Percentiles rank a stretch among this genome's conserved stretches.
These are phyloP conservation scores for Grallaria varia DNA, from an alignment of 2,113 vertebrate genomes.

Conservation along the genomic window DNA sequence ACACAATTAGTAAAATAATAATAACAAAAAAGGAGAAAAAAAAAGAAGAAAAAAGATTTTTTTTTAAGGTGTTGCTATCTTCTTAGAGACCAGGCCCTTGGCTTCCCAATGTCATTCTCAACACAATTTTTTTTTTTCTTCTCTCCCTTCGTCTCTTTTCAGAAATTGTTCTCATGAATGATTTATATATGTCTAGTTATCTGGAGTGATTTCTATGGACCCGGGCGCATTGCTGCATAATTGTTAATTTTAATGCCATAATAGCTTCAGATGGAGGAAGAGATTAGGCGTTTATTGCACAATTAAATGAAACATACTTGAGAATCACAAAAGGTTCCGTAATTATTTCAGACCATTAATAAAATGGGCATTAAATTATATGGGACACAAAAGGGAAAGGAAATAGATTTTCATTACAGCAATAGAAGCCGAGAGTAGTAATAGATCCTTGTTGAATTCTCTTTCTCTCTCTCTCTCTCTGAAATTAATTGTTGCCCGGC, in stretches of 20 bases:
- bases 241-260: constrained; percentile 99
- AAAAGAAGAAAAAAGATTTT: constrained; percentile 52
- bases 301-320: constrained; percentile 99
- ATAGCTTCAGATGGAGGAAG: constrained; percentile 99
- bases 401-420: constrained; percentile 99
- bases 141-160: constrained; percentile 88
- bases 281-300: constrained; percentile 99
- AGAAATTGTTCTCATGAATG: constrained; percentile 99
- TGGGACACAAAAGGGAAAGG: constrained; percentile 99
- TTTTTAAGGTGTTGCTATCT: constrained; percentile 82
- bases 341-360: constrained; percentile 99
- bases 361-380: constrained; percentile 99
- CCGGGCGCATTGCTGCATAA: constrained; percentile 99
- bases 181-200: constrained; percentile 99
- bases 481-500: constrained; percentile 99
- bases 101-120: constrained; percentile 88
- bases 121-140: constrained; percentile 79
- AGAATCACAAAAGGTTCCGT: constrained; percentile 99
- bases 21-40: constrained; percentile 70
- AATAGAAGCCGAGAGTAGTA: constrained; percentile 99
- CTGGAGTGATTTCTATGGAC: constrained; percentile 99
- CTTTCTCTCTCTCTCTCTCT: constrained; percentile 87
- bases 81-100: constrained; percentile 81
- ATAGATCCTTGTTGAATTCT: constrained; percentile 99
- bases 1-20: constrained; percentile 83